Percentiles rank a stretch among this genome's conserved stretches.
Conservation (phyloP, 2,888 invertebrate species). For the Aricia artaxerxes region DNA sequence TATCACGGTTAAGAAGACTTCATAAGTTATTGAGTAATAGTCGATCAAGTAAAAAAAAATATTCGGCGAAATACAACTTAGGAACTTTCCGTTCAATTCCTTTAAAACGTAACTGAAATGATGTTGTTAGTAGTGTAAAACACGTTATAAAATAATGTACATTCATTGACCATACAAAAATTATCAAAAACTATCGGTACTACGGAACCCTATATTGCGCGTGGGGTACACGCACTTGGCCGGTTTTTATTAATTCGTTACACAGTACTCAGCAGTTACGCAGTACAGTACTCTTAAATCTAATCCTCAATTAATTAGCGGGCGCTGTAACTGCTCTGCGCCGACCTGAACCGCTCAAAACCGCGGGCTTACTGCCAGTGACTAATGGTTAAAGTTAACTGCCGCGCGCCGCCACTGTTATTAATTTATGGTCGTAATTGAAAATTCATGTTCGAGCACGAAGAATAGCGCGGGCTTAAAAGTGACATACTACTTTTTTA, state of each 20-base stretch:
- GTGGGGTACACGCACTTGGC: not conserved
- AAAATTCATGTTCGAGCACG: not conserved
- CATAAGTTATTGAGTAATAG: too few relatives aligned
- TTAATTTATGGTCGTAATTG: constrained; percentile 12
- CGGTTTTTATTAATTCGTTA: not conserved
- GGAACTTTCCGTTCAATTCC: too few relatives aligned
- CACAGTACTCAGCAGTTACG: not conserved
- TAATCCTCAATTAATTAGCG: constrained; percentile 25
- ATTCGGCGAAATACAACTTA: too few relatives aligned
- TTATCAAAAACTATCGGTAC: too few relatives aligned
- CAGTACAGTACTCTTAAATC: not conserved
- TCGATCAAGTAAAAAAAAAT: too few relatives aligned
- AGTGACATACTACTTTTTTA: not conserved
- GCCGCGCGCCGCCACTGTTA: not conserved
- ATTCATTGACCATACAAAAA: too few relatives aligned
- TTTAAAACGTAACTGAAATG: too few relatives aligned
- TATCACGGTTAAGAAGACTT: too few relatives aligned
- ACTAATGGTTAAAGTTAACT: constrained; percentile 30
- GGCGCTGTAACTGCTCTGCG: not conserved
- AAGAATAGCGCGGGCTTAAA: not conserved
- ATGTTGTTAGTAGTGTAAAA: too few relatives aligned
- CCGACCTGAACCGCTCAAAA: not conserved
- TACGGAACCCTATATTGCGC: too few relatives aligned
- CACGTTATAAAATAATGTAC: too few relatives aligned
- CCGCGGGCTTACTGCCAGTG: constrained; percentile 1